A percentile compares a stretch with the other conserved stretches of the same genome.
phyloP scores from a whole-genome alignment of 2,113 vertebrate genomes.

The Corythornis cristatus region DNA sequence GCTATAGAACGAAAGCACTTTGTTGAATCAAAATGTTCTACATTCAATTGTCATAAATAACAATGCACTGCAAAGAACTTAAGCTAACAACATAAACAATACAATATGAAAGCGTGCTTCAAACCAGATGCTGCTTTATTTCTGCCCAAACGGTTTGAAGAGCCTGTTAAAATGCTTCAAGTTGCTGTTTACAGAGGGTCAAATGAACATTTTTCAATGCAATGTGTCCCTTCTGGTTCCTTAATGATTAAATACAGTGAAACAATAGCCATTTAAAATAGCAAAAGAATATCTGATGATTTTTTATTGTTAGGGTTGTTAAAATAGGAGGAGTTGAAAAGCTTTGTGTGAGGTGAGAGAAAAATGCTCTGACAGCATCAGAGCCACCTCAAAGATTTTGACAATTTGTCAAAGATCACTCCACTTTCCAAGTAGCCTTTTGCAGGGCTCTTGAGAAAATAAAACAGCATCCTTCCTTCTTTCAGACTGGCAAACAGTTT shows the following conservation, averaged over 20 bases:
- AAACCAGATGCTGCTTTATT: slow-evolving; percentile 73
- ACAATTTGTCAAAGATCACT: slow-evolving; percentile 72
- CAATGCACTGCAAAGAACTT: slow-evolving; percentile 66
- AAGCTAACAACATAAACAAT: slow-evolving; percentile 79
- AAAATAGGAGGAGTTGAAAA: slow-evolving; percentile 71
- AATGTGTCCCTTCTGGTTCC: slow-evolving; percentile 80
- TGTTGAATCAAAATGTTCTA: slow-evolving; percentile 67
- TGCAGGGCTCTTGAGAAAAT: slow-evolving; percentile 53
- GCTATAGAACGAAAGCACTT: slow-evolving; percentile 43
- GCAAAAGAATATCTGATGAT: slow-evolving; percentile 72
- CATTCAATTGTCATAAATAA: slow-evolving; percentile 75
- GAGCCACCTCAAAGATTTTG: slow-evolving; percentile 43
- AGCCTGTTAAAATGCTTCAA: slow-evolving; percentile 78
- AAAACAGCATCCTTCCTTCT: slow-evolving; percentile 53
- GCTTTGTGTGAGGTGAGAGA: slow-evolving; percentile 63
- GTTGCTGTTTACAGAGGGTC: slow-evolving; percentile 75
- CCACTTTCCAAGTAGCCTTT: slow-evolving; percentile 55
- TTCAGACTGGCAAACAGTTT: slow-evolving; percentile 23
- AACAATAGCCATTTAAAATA: slow-evolving; percentile 77
- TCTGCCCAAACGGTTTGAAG: slow-evolving; percentile 71
- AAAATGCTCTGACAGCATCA: slow-evolving; percentile 64
- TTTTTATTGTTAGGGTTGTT: slow-evolving; percentile 71
- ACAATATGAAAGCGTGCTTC: slow-evolving; percentile 66
- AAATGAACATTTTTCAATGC: slow-evolving; percentile 77
- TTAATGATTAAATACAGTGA: slow-evolving; percentile 75